Base-by-base conservation (phyloP, 2,113 vertebrate genomes). In the Holacanthus passer region DNA sequence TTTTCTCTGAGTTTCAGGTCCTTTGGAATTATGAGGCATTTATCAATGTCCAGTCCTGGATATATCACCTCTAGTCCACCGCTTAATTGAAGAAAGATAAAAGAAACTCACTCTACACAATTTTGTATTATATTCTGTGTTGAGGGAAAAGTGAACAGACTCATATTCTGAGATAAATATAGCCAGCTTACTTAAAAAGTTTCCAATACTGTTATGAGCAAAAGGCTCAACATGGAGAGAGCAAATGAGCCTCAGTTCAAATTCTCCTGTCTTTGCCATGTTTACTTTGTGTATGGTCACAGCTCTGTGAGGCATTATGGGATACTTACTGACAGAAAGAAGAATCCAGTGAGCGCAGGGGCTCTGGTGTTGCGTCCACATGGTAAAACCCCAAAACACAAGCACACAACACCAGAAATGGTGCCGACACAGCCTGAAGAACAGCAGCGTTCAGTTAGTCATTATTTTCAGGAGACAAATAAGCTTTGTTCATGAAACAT, bases 31-130 rank as follows among this genome's bases (percentile, higher is more conserved):
- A 87, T 32, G 35, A 86, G 20, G 81, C 94, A 95, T 67, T 83
- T 7, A 5, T 73, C 56, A 32, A 95, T 37, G n/a, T 85, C 58
- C 90, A 94, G 32, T 43, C 87, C 82, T 53, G 94, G 94, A 73
- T 95, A 95, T 50, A 70, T 79, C 39, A 93, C 85, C 55, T 92
- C 55, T 29, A 96, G 80, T 20, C 63, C 77, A 13, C 87, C 93
- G n/a, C 95, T 95, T 85, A 29, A 86, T 69, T 24, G n/a, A 75
- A 81, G 43, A 85, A 24, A 80, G 37, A 70, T 3, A 47, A 68
- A 75, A 65, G 10, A 59, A 47, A 41, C n/a, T 69, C 27, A 76
- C 3, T 62, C n/a, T 13, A 27, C 20, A 43, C 14, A 27, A 7
- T 39, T 71, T 32, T 32, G 7, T 17, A 14, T 62, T n/a, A 13